These are phyloP conservation scores for Philaethria dido DNA, from an alignment of 2,888 invertebrate species.

Conservation along the genomic window DNA sequence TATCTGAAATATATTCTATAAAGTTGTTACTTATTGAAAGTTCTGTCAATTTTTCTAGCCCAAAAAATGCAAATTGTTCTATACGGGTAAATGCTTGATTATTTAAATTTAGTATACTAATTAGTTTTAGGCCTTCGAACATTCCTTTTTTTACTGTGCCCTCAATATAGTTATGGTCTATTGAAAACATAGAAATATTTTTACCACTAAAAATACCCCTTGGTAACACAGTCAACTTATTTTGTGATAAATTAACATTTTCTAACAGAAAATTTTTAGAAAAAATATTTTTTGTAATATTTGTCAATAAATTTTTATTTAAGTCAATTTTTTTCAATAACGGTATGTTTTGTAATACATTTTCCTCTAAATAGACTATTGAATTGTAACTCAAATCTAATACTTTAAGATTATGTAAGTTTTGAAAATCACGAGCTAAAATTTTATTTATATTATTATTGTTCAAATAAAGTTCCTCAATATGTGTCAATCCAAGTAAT, in stretches of 20 bases:
- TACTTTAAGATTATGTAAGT: slow-evolving; percentile 46
- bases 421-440: slow-evolving; percentile 53
- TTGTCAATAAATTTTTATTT: slow-evolving; percentile 55
- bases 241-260: slow-evolving; percentile 57
- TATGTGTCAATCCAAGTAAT: slow-evolving; percentile 56
- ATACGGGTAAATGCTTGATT: slow-evolving; percentile 56
- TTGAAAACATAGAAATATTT: slow-evolving; percentile 53
- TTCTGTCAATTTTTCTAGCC: slow-evolving; percentile 50
- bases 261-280: slow-evolving; percentile 42
- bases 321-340: slow-evolving; percentile 53
- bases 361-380: slow-evolving; percentile 52
- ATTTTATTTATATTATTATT: slow-evolving; percentile 56
- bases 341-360: slow-evolving; percentile 50
- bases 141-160: slow-evolving; percentile 57
- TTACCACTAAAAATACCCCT: slow-evolving; percentile 59
- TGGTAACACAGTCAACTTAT: slow-evolving; percentile 57
- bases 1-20: slow-evolving; percentile 51
- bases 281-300: slow-evolving; percentile 48
- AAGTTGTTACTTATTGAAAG: slow-evolving; percentile 61
- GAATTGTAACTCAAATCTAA: slow-evolving; percentile 58
- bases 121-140: slow-evolving; percentile 59
- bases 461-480: slow-evolving; percentile 56
- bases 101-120: slow-evolving; percentile 56
- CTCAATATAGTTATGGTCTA: slow-evolving; percentile 56
- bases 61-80: slow-evolving; percentile 61